Evolutionary conservation across 2,113 vertebrate genomes (phyloP), one percentile per base, ranked within the genome.

Genomic region (Mastomys coucha): DNA sequence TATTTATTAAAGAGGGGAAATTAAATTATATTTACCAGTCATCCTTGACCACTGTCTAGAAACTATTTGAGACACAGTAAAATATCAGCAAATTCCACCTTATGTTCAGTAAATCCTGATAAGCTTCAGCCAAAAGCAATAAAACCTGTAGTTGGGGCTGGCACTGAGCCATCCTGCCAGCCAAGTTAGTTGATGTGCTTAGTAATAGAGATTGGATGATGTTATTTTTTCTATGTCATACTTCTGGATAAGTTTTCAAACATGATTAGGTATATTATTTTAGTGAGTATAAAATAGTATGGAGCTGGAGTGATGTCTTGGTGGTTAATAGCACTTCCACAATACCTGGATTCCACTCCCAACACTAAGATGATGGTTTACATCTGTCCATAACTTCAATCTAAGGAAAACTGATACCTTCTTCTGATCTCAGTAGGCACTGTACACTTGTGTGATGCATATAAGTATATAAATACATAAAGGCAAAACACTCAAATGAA

Each of bases 41-140:
- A 82, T 56, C 89, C 93, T 63, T 84, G 94, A 73, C n/a, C 75
- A 95, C 67, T 58, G 2, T 78, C 90, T 90, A 53, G 69, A 39
- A 95, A 96, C 58, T 56, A 5, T 85, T 85, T 89, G 53, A 76
- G 39, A 95, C 16, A 39, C 60, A 58, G 70, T 91, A 69, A 70
- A 45, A 91, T 91, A 76, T 75, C 91, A 31, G 70, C 51, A 28
- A 67, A 58, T 95, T 36, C 72, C 70, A 91, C 73, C 31, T 39
- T 12, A 0, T 67, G 20, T 20, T 72, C 84, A 82, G 22, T 58
- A 36, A 75, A 87, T n/a, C 22, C 4, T 5, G 26, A n/a, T 5
- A 85, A 95, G 86, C 58, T 89, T 94, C 33, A 80, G 96, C 97
- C 96, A 96, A 22, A 51, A 94, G 19, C 65, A 53, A 87, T 45